Evolutionary conservation across 2,888 invertebrate species (phyloP).

Genomic region (Catocala sponsa): DNA sequence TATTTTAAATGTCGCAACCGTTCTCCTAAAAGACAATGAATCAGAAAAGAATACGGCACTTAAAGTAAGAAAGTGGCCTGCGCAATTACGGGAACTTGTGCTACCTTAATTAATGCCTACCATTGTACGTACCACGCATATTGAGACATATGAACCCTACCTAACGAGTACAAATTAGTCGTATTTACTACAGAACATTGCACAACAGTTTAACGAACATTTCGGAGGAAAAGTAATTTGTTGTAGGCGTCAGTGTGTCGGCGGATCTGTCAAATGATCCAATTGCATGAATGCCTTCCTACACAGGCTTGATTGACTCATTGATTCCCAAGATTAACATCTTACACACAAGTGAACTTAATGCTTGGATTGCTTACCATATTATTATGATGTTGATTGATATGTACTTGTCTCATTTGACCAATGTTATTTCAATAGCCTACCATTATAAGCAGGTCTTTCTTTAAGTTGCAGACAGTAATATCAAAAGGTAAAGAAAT

Average conservation of each 20-base stretch:
- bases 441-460: neutral
- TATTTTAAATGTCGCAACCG: constrained; percentile 4
- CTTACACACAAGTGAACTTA: constrained; percentile 8
- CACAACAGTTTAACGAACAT: constrained; percentile 8
- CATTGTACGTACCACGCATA: neutral
- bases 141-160: constrained; percentile 3
- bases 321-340: constrained; percentile 56
- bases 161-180: constrained; percentile 8
- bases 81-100: constrained; percentile 10
- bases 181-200: constrained; percentile 6
- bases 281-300: constrained; percentile 48
- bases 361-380: too few relatives aligned
- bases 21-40: constrained; percentile 24
- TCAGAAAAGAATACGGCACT: constrained; percentile 21
- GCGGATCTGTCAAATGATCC: constrained; percentile 52
- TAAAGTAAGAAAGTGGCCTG: constrained; percentile 1
- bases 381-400: neutral
- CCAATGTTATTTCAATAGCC: neutral
- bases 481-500: neutral
- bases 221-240: constrained; percentile 32
- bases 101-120: neutral
- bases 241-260: constrained; percentile 36
- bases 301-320: constrained; percentile 33
- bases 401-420: neutral
- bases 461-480: neutral